phyloP scores from a whole-genome alignment of 1,140 invertebrate species.

The Odontomachus brunneus region DNA sequence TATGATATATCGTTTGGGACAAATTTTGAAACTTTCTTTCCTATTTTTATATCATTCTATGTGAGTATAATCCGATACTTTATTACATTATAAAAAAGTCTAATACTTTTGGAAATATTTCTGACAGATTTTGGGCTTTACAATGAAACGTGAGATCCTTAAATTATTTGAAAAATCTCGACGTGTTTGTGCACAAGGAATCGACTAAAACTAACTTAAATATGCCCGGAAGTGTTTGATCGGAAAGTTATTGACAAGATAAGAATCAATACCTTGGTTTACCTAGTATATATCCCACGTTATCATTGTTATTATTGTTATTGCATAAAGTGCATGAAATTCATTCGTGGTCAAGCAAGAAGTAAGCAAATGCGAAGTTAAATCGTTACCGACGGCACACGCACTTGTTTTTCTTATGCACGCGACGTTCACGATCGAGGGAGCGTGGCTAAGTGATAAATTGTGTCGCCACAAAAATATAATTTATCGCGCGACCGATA shows the following conservation, averaged over 20 bases:
- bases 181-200: background rate
- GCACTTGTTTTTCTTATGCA: constrained; percentile 17
- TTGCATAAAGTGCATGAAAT: background rate
- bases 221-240: too few relatives aligned
- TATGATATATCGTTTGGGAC: too few relatives aligned
- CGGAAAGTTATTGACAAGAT: background rate
- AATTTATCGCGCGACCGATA: constrained; percentile 28
- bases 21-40: too few relatives aligned
- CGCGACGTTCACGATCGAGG: background rate
- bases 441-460: constrained; percentile 28
- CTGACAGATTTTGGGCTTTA: background rate
- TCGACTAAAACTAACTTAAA: background rate
- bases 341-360: background rate
- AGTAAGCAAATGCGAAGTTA: constrained; percentile 8
- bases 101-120: too few relatives aligned
- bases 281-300: background rate
- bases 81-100: background rate
- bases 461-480: constrained; percentile 22
- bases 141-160: background rate
- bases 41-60: too few relatives aligned
- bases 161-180: constrained; percentile 7
- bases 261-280: background rate
- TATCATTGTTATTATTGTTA: background rate
- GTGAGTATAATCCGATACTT: too few relatives aligned
- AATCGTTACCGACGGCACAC: background rate